These are phyloP conservation scores for Eupelmus urozonus DNA, from an alignment of 2,888 invertebrate genomes.

Conservation along the genomic window DNA sequence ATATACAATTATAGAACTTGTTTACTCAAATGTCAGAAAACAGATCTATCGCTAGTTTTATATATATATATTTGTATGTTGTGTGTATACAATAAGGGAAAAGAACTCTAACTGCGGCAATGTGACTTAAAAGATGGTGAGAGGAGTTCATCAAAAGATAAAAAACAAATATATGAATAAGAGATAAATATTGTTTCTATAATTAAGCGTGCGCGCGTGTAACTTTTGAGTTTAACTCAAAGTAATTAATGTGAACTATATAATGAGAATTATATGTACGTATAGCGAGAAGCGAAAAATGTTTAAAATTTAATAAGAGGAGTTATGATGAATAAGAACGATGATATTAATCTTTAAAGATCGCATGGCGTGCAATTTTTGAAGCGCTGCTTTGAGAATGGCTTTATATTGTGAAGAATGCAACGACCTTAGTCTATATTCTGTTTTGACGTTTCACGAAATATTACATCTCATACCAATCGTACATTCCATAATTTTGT, in stretches of 20 bases:
- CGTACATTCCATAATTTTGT: slow-evolving; percentile 54
- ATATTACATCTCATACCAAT: slow-evolving; percentile 32
- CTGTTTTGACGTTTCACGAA: slow-evolving; percentile 25
- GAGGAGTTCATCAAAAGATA: slow-evolving; percentile 25
- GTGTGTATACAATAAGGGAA: slow-evolving; percentile 40
- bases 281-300: slow-evolving; percentile 28
- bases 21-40: slow-evolving; percentile 49
- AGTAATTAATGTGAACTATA: slow-evolving; percentile 42
- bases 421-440: slow-evolving; percentile 25
- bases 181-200: slow-evolving; percentile 45
- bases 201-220: slow-evolving; percentile 31
- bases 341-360: slow-evolving; percentile 41
- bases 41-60: slow-evolving; percentile 53
- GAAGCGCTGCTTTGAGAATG: slow-evolving; percentile 54
- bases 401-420: slow-evolving; percentile 39
- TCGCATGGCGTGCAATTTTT: slow-evolving; percentile 57
- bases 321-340: slow-evolving; percentile 23
- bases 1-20: slow-evolving; percentile 41
- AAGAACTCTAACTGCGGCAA: slow-evolving; percentile 51
- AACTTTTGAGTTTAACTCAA: slow-evolving; percentile 55
- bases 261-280: slow-evolving; percentile 45
- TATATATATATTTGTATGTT: slow-evolving; percentile 47
- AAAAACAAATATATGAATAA: slow-evolving; percentile 28
- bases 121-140: slow-evolving; percentile 52
- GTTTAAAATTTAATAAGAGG: slow-evolving; percentile 31